These are phyloP conservation scores for Steatornis caripensis DNA, from an alignment of 2,113 vertebrate species.

Conservation along the genomic window DNA sequence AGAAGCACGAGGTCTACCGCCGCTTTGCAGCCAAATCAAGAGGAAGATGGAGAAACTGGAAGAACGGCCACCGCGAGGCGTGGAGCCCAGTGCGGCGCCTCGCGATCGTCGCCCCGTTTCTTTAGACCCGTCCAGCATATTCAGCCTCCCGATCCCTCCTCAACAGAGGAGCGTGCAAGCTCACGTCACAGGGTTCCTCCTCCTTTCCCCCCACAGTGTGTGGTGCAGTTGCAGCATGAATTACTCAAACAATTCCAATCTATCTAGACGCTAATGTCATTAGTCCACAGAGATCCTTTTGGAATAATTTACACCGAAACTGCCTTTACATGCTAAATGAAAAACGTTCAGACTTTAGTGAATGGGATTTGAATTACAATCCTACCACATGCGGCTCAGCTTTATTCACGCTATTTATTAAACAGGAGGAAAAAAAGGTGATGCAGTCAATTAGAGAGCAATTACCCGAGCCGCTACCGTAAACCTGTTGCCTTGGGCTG, in stretches of 20 bases:
- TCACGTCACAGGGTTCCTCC: background rate
- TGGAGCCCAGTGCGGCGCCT: accelerated
- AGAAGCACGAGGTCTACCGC: background rate
- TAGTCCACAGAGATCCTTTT: constrained; percentile 75
- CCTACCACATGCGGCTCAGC: constrained; percentile 52
- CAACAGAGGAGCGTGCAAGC: background rate
- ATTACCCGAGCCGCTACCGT: constrained; percentile 73
- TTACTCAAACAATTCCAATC: constrained; percentile 78
- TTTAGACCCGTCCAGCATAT: background rate
- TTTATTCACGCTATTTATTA: constrained; percentile 78
- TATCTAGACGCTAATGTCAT: constrained; percentile 79
- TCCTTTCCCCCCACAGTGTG: background rate
- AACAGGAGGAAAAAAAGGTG: constrained; percentile 72
- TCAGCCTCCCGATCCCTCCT: background rate
- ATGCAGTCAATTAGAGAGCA: constrained; percentile 79
- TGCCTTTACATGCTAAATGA: constrained; percentile 60
- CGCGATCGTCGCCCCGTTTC: background rate
- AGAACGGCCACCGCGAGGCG: accelerated
- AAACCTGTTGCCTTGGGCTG: background rate
- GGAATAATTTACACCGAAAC: constrained; percentile 64
- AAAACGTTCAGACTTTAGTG: constrained; percentile 24
- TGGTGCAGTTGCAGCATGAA: constrained; percentile 63
- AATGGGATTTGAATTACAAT: constrained; percentile 56
- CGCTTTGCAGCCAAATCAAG: background rate
- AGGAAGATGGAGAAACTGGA: background rate